These are phyloP conservation scores for Nomada fabriciana DNA, from an alignment of 2,888 invertebrate genomes.

Conservation along the genomic window DNA sequence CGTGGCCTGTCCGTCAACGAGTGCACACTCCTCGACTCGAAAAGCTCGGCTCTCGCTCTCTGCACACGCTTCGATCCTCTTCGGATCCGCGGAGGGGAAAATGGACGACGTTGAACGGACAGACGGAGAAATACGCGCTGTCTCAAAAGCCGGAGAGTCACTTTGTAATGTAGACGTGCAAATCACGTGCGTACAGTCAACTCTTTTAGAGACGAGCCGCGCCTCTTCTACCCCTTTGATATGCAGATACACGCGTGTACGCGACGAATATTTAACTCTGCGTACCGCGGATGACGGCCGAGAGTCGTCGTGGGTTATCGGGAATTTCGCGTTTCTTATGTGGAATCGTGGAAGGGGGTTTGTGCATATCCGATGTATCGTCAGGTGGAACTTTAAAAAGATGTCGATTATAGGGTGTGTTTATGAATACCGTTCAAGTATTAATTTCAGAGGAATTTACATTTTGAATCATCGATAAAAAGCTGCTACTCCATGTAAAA, in stretches of 20 bases:
- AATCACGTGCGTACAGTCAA: slow-evolving; percentile 64
- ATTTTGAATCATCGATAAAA: not conserved
- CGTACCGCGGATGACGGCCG: not conserved
- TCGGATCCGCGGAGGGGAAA: slow-evolving; percentile 59
- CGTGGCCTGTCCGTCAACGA: slow-evolving; percentile 42
- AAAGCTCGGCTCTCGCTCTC: slow-evolving; percentile 25
- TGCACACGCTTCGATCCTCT: slow-evolving; percentile 55
- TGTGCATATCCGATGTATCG: not conserved
- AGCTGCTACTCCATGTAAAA: not conserved
- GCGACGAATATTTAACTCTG: slow-evolving; percentile 41
- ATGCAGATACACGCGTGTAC: slow-evolving; percentile 60
- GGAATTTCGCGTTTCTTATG: slow-evolving; percentile 19
- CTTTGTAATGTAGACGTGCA: slow-evolving; percentile 59
- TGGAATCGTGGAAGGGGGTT: not conserved
- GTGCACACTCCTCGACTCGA: slow-evolving; percentile 42
- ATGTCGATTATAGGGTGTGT: not conserved
- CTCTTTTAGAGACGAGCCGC: slow-evolving; percentile 43
- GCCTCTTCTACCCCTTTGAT: slow-evolving; percentile 60
- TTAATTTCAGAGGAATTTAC: slow-evolving; percentile 16
- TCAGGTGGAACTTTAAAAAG: not conserved
- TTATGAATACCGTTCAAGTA: slow-evolving; percentile 17
- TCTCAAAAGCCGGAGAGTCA: slow-evolving; percentile 58
- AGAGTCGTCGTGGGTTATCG: slow-evolving; percentile 5
- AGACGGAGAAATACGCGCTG: slow-evolving; percentile 61
- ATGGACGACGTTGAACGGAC: slow-evolving; percentile 65